A percentile compares a stretch with the other conserved stretches of the same genome.
Evolutionary conservation across 2,797 vertebrate genomes (phyloP).

Genomic region (Anabas testudineus): DNA sequence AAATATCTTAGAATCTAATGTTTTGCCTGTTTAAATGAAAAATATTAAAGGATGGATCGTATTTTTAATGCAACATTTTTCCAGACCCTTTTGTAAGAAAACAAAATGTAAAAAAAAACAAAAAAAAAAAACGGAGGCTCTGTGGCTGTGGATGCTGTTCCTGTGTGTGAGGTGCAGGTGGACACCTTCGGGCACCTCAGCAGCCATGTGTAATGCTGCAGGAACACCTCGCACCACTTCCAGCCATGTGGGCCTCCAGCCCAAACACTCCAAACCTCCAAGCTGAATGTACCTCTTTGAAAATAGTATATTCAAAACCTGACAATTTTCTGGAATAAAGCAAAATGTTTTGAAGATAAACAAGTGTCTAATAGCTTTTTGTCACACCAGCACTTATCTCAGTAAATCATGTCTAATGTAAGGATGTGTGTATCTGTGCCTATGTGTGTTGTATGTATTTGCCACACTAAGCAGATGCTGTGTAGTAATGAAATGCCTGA

Average conservation of each 20-base stretch:
- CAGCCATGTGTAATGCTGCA: constrained; percentile 46
- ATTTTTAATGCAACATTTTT: constrained; percentile 88
- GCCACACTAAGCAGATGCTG: constrained; percentile 71
- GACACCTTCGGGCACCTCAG: constrained; percentile 64
- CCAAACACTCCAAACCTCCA: constrained; percentile 77
- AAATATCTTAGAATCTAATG: constrained; percentile 76
- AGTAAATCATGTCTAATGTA: constrained; percentile 29
- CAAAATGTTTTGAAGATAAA: constrained; percentile 80
- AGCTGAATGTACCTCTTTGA: constrained; percentile 88
- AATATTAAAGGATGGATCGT: constrained; percentile 79
- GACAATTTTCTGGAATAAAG: constrained; percentile 85
- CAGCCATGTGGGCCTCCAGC: constrained; percentile 71
- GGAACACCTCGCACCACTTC: constrained; percentile 60
- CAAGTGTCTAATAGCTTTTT: constrained; percentile 34
- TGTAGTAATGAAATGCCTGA: constrained; percentile 69
- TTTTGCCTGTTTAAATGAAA: constrained; percentile 82
- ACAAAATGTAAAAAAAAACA: constrained; percentile 68
- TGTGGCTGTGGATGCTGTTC: constrained; percentile 62
- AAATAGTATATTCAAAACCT: constrained; percentile 80
- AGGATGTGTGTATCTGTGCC: constrained; percentile 25
- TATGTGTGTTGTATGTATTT: constrained; percentile 7
- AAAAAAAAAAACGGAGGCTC: constrained; percentile 59
- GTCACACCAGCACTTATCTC: constrained; percentile 9
- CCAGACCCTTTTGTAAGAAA: constrained; percentile 84
- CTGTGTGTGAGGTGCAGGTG: constrained; percentile 49